Conservation (phyloP, 2,113 vertebrate species). For the Monopterus albus region DNA sequence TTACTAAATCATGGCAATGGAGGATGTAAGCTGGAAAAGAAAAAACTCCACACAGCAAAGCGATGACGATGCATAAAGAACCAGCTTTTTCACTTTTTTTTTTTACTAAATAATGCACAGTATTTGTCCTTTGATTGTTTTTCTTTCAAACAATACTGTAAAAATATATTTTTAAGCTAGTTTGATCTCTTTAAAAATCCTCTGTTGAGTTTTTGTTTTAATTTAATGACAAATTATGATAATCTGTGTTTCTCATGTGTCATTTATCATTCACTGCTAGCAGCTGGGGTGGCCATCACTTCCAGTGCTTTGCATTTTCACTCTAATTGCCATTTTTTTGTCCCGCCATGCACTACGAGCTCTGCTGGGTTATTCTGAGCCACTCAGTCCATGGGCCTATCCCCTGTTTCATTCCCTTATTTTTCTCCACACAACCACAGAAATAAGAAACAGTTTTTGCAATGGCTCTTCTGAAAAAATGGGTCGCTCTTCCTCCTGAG, state of each 20-base stretch:
- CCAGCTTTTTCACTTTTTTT: not conserved
- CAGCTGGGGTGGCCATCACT: constrained; percentile 14
- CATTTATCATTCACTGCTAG: constrained; percentile 20
- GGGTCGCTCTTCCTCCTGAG: constrained; percentile 31
- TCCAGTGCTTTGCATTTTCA: constrained; percentile 56
- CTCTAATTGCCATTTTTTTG: constrained; percentile 54
- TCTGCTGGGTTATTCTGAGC: constrained; percentile 26
- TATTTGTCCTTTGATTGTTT: too few species aligned
- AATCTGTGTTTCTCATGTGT: constrained; percentile 10
- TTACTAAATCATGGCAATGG: constrained; percentile 34
- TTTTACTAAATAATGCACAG: too few species aligned
- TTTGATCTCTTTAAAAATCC: not conserved
- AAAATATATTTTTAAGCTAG: not conserved
- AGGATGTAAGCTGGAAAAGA: not conserved
- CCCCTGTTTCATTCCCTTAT: not conserved
- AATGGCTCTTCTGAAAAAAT: constrained; percentile 41
- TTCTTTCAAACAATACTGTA: too few species aligned
- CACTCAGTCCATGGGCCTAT: constrained; percentile 5
- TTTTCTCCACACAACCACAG: not conserved
- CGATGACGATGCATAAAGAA: not conserved
- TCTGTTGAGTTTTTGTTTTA: not conserved
- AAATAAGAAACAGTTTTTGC: constrained; percentile 44
- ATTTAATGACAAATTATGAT: constrained; percentile 19
- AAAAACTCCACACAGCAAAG: not conserved
- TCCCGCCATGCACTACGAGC: constrained; percentile 27